Evolutionary conservation across 2,113 vertebrate genomes (phyloP), one percentile per base, ranked within the genome.

Genomic region (Spermophilus dauricus): DNA sequence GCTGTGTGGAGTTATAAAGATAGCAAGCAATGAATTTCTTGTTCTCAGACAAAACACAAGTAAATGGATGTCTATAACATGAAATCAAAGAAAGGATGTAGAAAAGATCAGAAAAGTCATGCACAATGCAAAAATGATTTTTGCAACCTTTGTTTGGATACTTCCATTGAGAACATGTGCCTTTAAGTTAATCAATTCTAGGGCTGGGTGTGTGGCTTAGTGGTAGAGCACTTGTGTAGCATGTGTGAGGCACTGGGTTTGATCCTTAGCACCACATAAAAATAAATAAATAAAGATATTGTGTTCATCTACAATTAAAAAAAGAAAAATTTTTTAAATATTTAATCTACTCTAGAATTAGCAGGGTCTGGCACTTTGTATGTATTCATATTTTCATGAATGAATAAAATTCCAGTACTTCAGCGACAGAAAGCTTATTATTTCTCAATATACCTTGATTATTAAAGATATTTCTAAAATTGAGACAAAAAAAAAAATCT

Each of bases 21-120:
- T 39, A 63, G 51, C 24, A 86, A 90, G 13, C 70, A 69, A 48
- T 84, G 91, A 53, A 10, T 48, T 95, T 95, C 89, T 87, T 92
- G 12, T 94, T 92, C 32, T 93, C 48, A 77, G 39, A 61, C 30
- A 95, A 69, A 34, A 76, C 53, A 39, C 75, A 89, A 94, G 20
- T 94, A 26, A 92, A 90, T 87, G 48, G 16, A 90, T 92, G 26
- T 69, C 37, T 37, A 94, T 28, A 95, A 88, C 11, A 76, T 84
- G 22, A 94, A 96, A 86, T 86, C 88, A 96, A 96, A 91, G 53
- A 72, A 96, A 78, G 34, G 65, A 84, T 51, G 32, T 61, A 84
- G 56, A 92, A 96, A 84, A 96, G 53, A 63, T 4, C 51, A 94
- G 20, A 84, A 51, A 92, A 76, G 5, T 73, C 48, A 83, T n/a